A percentile compares a stretch with the other conserved stretches of the same genome.
Conservation (phyloP, 2,888 invertebrate genomes). For the Ennomos fuscantarius region DNA sequence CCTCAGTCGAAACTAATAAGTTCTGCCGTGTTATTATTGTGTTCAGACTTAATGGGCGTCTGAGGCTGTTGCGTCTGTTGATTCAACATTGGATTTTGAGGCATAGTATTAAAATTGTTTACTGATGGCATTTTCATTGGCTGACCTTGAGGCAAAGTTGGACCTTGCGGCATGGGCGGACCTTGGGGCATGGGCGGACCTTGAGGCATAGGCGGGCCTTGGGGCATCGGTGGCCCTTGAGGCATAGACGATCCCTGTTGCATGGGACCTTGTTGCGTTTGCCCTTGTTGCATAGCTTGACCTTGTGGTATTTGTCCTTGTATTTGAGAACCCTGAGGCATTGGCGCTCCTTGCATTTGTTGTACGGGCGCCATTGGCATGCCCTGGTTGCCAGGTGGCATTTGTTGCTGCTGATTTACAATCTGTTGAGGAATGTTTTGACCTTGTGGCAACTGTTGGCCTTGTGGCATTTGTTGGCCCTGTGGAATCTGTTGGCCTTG, state of each 20-base stretch:
- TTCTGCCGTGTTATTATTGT: constrained; percentile 88
- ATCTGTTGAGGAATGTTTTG: constrained; percentile 46
- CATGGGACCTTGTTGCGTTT: constrained; percentile 39
- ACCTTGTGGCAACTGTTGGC: constrained; percentile 54
- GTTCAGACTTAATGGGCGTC: constrained; percentile 69
- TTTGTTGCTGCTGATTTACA: constrained; percentile 44
- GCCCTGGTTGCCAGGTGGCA: constrained; percentile 34
- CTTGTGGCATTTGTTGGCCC: constrained; percentile 34
- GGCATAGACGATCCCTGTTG: constrained; percentile 40
- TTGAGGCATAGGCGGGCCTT: constrained; percentile 36
- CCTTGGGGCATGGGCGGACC: constrained; percentile 31
- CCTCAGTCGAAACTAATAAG: constrained; percentile 92
- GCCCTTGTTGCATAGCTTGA: constrained; percentile 36
- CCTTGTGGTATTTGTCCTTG: constrained; percentile 44
- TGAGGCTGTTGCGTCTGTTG: constrained; percentile 55
- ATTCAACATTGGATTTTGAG: constrained; percentile 26
- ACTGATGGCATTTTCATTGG: constrained; percentile 41
- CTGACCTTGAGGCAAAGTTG: constrained; percentile 40
- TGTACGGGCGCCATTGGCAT: constrained; percentile 25
- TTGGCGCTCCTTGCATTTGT: constrained; percentile 41
- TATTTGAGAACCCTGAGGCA: constrained; percentile 36
- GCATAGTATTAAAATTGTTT: constrained; percentile 33
- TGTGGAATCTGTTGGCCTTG: constrained; percentile 49
- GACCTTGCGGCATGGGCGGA: constrained; percentile 45
- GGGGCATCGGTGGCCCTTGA: constrained; percentile 29